Evolutionary conservation across 2,797 vertebrate species (phyloP).

Genomic region (Pseudochaenichthys georgianus): DNA sequence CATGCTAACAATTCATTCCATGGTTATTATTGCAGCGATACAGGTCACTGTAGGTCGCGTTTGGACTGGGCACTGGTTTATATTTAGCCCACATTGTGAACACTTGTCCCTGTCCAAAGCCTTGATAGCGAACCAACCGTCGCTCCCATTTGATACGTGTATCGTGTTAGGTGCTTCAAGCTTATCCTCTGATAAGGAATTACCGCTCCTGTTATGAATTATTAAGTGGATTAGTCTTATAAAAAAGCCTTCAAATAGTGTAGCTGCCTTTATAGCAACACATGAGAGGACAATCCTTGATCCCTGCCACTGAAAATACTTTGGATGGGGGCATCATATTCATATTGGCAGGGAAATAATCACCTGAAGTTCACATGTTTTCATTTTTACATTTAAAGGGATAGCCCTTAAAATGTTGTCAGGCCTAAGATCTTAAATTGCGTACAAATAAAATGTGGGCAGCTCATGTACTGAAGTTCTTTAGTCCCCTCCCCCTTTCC

Average conservation of each 20-base stretch:
- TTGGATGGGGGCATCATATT: constrained; percentile 2
- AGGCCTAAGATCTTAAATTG: constrained; percentile 11
- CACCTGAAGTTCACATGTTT: constrained; percentile 32
- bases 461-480: background rate
- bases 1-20: constrained; percentile 63
- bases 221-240: constrained; percentile 63
- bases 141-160: constrained; percentile 54
- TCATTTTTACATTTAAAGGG: too few species aligned
- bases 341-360: background rate
- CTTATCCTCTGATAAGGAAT: constrained; percentile 73
- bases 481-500: too few species aligned
- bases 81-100: constrained; percentile 68
- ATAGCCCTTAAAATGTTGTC: background rate
- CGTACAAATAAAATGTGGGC: background rate
- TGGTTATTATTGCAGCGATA: constrained; percentile 61
- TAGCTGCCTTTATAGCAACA: constrained; percentile 20
- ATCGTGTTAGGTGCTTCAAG: constrained; percentile 50
- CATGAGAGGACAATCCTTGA: constrained; percentile 32
- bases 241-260: constrained; percentile 56
- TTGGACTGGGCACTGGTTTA: constrained; percentile 59
- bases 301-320: constrained; percentile 28
- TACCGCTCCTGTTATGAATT: constrained; percentile 66
- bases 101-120: constrained; percentile 57
- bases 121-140: constrained; percentile 57
- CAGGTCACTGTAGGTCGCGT: constrained; percentile 56